Evolutionary conservation across 2,113 vertebrate species (phyloP), one percentile per base, ranked within the genome.

Genomic region (Notothenia coriiceps): DNA sequence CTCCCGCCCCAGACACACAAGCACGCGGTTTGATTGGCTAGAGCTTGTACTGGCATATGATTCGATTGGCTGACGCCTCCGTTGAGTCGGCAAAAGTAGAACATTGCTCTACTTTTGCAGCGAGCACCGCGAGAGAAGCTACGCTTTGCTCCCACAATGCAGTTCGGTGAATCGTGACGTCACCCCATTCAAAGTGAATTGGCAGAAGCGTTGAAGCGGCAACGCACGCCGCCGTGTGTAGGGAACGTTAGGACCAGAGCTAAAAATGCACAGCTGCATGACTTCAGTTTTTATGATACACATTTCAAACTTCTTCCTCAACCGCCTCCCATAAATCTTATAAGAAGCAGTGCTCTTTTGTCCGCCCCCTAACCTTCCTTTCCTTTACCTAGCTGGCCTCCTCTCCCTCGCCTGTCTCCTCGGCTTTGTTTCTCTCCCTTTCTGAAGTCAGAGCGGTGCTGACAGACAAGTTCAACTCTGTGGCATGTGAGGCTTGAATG

Each of bases 391-490:
- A 13, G 35, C 0, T 40, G 0, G 11, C 7, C 70, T 59, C 35
- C 54, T 22, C 66, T 44, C 35, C 29, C 35, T 72, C 6, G 3
- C 79, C 55, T 13, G 0, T 67, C 76, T 77, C 62, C 61, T 65
- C 29, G 10, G 22, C 56, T 70, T 76, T 57, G 63, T 78, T 60
- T 68, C 14, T 12, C 57, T 20, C 57, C n/a, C 17, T 25, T 69
- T 87, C 60, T 74, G 77, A 87, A 79, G 60, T 86, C 78, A 74
- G 67, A 79, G 10, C 74, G 1, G 81, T 10, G 77, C 73, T 88
- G 87, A 88, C 86, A 84, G 87, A 87, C 17, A 18, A 20, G 72
- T 71, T 79, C 69, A 89, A 89, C 72, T 79, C 82, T 40, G 46
- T 72, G 82, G 70, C 80, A 82, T 73, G 84, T 3, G 14, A 35